Evolutionary conservation across 2,888 invertebrate genomes (phyloP).

Genomic region (Habrosyne pyritoides): DNA sequence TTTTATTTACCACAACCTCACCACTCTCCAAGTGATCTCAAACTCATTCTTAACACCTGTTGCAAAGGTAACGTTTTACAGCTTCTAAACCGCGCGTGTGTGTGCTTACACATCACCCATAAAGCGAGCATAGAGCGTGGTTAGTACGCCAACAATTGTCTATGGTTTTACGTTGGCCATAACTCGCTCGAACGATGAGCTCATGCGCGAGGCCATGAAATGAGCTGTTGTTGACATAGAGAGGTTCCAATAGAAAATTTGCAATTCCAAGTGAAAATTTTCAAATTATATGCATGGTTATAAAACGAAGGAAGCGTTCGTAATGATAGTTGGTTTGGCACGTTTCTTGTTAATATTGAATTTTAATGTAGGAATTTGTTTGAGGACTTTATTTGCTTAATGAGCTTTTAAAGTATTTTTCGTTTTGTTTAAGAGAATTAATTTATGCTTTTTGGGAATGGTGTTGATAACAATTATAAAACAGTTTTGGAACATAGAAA

Average conservation of each 20-base stretch:
- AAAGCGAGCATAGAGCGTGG: conserved; percentile 23
- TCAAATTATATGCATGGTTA: neutral
- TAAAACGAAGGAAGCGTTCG: neutral
- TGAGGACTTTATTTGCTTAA: neutral
- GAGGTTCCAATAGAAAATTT: neutral
- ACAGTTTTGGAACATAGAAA: too few relatives aligned
- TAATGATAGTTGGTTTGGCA: neutral
- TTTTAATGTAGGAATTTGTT: too few relatives aligned
- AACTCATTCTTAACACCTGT: neutral
- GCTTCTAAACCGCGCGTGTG: neutral
- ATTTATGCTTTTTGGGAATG: too few relatives aligned
- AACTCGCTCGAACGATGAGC: conserved; percentile 26
- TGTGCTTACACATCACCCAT: neutral
- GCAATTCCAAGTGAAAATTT: neutral
- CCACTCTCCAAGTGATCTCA: too few relatives aligned
- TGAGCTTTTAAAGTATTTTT: neutral
- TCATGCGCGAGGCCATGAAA: conserved; percentile 12
- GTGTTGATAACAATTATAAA: too few relatives aligned
- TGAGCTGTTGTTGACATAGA: conserved; percentile 2
- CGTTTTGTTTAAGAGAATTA: too few relatives aligned
- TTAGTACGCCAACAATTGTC: conserved; percentile 38
- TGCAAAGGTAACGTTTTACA: neutral
- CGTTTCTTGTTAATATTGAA: neutral
- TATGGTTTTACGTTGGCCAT: conserved; percentile 40
- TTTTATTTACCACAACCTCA: too few relatives aligned